A percentile compares a stretch with the other conserved stretches of the same genome.
These are phyloP conservation scores for Ploceus nigricollis DNA, from an alignment of 2,113 vertebrate genomes.

Conservation along the genomic window DNA sequence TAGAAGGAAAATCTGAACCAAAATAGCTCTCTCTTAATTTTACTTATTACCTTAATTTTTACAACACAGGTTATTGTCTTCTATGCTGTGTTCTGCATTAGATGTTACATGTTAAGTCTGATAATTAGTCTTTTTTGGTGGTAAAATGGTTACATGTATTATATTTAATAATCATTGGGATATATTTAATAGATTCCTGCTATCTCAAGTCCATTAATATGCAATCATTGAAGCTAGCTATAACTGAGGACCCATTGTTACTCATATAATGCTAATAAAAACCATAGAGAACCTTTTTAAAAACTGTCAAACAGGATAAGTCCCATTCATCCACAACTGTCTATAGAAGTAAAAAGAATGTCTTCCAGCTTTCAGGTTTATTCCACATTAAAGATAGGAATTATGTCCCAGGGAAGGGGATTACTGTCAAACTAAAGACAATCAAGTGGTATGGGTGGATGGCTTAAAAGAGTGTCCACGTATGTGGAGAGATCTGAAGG, in stretches of 20 bases:
- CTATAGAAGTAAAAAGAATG: neutral
- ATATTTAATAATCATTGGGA: neutral
- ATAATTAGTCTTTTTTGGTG: neutral
- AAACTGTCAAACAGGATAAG: neutral
- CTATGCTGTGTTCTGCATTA: neutral
- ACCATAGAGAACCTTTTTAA: neutral
- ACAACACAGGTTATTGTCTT: neutral
- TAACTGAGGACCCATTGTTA: neutral
- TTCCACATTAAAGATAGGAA: neutral
- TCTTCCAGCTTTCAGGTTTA: conserved; percentile 1
- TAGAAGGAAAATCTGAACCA: neutral
- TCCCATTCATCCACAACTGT: neutral
- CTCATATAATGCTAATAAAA: neutral
- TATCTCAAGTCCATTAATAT: neutral
- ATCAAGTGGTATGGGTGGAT: neutral
- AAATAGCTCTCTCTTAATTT: neutral
- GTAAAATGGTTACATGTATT: neutral
- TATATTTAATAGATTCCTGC: neutral
- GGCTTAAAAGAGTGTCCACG: neutral
- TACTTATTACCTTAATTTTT: neutral
- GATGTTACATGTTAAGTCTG: neutral
- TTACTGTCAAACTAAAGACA: conserved; percentile 14
- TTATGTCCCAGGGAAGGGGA: neutral
- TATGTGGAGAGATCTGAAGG: neutral
- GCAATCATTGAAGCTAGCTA: neutral